Base-by-base conservation (phyloP, 1,140 invertebrate species). In the Drosophila carrolli region DNA sequence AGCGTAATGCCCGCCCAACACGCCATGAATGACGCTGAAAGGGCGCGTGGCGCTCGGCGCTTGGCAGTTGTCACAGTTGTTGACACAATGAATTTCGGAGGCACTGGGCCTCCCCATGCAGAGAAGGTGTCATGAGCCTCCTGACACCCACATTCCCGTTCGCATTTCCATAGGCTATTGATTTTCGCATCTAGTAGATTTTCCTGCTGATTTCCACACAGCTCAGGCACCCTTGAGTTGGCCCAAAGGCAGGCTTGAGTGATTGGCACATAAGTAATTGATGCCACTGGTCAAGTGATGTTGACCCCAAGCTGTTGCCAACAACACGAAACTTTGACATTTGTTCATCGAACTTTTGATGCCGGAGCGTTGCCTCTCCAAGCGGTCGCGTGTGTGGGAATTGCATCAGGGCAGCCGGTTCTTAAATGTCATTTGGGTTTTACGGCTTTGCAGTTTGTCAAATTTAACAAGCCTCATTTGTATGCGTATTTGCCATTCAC, bases 21-120 rank as follows among this genome's bases (percentile, higher is more conserved):
- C 81, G 85, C 66, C 81, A 90, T 90, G 78, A 90, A 90, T 89
- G 85, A 89, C 85, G 85, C 85, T 85, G 63, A 84, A 90, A 78
- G 81, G 85, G 66, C 85, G 85, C 74, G 59, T 75, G 74, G 46
- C 59, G n/a, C 32, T 51, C 73, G 74, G 41, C 59, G n/a, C 32
- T 51, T 35, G 35, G 35, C 43, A 37, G 41, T 59, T 59, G 67
- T 63, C 46, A 16, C 74, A 23, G 55, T 56, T 51, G 48, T 57
- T 61, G 53, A 71, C 40, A 46, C 48, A 58, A 40, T 63, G 59
- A 23, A 50, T 68, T 70, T 72, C 71, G 61, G 13, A 13, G 4
- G 32, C 13, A 27, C 46, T 11, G 58, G 27, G 50, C 13, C 44
- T 23, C 61, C 11, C 32, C 35, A 23, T 10, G 48, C 6, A 5